Conservation (phyloP, 1,140 invertebrate species). For the Eriosoma lanigerum region DNA sequence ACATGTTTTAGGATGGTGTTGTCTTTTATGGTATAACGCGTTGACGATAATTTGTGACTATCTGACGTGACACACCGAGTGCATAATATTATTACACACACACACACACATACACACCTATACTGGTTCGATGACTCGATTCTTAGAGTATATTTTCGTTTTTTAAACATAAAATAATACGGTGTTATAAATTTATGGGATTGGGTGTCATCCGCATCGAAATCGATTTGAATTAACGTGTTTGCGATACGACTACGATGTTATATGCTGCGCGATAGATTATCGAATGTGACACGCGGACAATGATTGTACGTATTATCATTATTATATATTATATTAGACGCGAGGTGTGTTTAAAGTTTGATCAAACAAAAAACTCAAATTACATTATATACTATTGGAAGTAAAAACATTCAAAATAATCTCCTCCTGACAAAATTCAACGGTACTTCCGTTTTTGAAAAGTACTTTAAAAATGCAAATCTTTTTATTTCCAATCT, state of each 20-base stretch:
- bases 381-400: too few relatives aligned
- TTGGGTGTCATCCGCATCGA: neutral
- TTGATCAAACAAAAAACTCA: too few relatives aligned
- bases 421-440: too few relatives aligned
- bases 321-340: too few relatives aligned
- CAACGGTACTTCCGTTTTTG: too few relatives aligned
- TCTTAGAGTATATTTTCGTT: neutral
- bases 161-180: neutral
- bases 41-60: constrained; percentile 22
- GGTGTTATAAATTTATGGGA: neutral
- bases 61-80: constrained; percentile 16
- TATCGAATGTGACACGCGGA: too few relatives aligned
- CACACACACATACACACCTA: too few relatives aligned
- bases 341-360: too few relatives aligned
- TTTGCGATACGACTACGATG: neutral
- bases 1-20: neutral
- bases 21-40: neutral
- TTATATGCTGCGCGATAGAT: neutral
- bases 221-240: neutral
- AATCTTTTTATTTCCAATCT: too few relatives aligned
- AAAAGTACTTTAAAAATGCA: too few relatives aligned
- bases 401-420: too few relatives aligned
- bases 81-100: neutral
- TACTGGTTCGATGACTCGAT: constrained; percentile 1
- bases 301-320: too few relatives aligned